Evolutionary conservation across 2,888 invertebrate genomes (phyloP).

Genomic region (Agriopis aurantiaria): DNA sequence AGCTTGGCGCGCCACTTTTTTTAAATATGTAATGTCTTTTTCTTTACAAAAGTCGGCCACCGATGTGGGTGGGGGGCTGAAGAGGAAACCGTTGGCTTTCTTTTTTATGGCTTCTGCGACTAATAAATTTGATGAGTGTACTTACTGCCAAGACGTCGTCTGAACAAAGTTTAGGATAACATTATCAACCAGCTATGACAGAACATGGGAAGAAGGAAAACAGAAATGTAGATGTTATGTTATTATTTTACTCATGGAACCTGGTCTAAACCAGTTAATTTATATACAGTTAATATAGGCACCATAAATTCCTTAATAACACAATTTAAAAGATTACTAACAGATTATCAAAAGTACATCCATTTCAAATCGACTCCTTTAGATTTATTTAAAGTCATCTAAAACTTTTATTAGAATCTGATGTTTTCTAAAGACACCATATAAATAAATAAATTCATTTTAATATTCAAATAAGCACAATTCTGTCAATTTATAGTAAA

Average conservation of each 20-base stretch:
- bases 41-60: slow-evolving; percentile 72
- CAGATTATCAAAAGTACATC: not conserved
- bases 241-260: too few relatives aligned
- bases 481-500: slow-evolving; percentile 20
- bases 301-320: too few relatives aligned
- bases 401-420: not conserved
- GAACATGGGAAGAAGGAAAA: not conserved
- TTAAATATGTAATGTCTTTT: slow-evolving; percentile 64
- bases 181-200: slow-evolving; percentile 26
- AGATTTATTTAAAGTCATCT: too few relatives aligned
- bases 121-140: slow-evolving; percentile 65
- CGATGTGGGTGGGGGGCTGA: slow-evolving; percentile 62
- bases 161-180: slow-evolving; percentile 54
- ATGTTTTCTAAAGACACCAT: not conserved
- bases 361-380: not conserved
- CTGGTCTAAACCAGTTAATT: too few relatives aligned
- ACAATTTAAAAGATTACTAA: too few relatives aligned
- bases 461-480: slow-evolving; percentile 10
- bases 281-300: too few relatives aligned
- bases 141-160: slow-evolving; percentile 49
- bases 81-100: slow-evolving; percentile 77
- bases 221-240: not conserved
- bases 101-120: slow-evolving; percentile 77
- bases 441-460: not conserved
- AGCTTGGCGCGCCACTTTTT: slow-evolving; percentile 84